These are phyloP conservation scores for Lanistes nyassanus DNA, from an alignment of 1,140 invertebrate genomes.

Conservation along the genomic window DNA sequence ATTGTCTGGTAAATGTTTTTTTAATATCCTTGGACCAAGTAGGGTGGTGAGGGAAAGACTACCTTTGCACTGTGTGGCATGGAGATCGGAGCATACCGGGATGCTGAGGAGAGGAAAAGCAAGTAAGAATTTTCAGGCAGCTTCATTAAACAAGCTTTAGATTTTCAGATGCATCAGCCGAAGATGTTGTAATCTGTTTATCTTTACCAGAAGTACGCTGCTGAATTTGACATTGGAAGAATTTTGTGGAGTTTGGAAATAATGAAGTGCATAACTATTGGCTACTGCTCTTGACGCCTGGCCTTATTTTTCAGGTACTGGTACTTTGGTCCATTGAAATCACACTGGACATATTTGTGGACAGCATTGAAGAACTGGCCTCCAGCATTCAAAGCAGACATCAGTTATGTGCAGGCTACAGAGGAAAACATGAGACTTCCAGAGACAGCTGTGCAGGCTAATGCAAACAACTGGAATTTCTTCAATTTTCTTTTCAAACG, in stretches of 20 bases:
- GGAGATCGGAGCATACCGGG: constrained; percentile 85
- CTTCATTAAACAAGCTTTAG: neutral
- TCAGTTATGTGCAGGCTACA: constrained; percentile 74
- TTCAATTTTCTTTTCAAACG: constrained; percentile 36
- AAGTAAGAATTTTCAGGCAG: constrained; percentile 51
- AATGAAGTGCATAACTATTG: too few relatives aligned
- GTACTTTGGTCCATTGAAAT: constrained; percentile 82
- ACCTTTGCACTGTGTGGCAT: constrained; percentile 83
- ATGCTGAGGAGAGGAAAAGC: constrained; percentile 75
- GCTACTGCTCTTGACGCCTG: too few relatives aligned
- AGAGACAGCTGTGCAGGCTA: neutral
- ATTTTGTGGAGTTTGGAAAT: too few relatives aligned
- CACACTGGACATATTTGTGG: constrained; percentile 76
- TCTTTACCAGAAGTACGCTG: too few relatives aligned
- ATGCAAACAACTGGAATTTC: constrained; percentile 36
- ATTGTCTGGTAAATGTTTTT: too few relatives aligned
- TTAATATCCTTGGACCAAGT: neutral
- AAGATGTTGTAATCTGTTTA: too few relatives aligned
- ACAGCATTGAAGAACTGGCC: constrained; percentile 75
- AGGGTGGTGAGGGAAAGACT: constrained; percentile 72
- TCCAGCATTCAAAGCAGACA: constrained; percentile 76
- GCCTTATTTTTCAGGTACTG: constrained; percentile 74
- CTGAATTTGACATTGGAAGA: too few relatives aligned
- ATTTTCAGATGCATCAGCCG: too few relatives aligned
- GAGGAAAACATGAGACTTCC: constrained; percentile 41